Conservation (phyloP, 92 coral and sea anemone species). For the Palythoa grandis region DNA sequence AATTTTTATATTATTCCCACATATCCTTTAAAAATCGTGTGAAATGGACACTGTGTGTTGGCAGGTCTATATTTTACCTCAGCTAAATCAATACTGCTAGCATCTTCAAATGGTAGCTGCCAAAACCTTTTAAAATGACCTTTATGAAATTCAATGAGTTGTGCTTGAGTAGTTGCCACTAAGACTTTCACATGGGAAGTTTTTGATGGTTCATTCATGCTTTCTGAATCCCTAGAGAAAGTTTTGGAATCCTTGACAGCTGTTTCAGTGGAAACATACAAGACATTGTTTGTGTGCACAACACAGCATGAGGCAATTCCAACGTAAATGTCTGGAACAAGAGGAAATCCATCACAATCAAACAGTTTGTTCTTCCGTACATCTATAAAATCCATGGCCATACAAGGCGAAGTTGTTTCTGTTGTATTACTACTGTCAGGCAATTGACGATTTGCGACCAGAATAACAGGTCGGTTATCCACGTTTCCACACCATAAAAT, state of each 20-base stretch:
- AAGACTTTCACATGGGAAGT: constrained; percentile 17
- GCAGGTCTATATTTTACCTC: constrained; percentile 61
- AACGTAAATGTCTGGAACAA: constrained; percentile 57
- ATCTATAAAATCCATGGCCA: constrained; percentile 17
- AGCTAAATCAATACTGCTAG: constrained; percentile 53
- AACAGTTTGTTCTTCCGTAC: constrained; percentile 26
- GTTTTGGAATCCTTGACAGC: not conserved
- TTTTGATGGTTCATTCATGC: not conserved
- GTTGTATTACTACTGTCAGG: not conserved
- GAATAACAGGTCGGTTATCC: constrained; percentile 29
- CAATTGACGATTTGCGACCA: constrained; percentile 22
- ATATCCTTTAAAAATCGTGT: too few relatives aligned
- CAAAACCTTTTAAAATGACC: constrained; percentile 74
- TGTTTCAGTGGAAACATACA: not conserved
- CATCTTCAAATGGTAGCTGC: constrained; percentile 80
- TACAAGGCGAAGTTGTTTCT: constrained; percentile 45
- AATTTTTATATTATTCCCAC: too few relatives aligned
- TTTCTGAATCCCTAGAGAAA: not conserved
- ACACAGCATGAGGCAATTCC: constrained; percentile 49
- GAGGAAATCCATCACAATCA: constrained; percentile 11
- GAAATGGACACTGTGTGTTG: too few relatives aligned
- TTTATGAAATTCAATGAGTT: constrained; percentile 71
- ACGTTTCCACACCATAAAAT: constrained; percentile 46
- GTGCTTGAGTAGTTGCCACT: constrained; percentile 71
- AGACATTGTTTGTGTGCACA: constrained; percentile 11